Evolutionary conservation across 2,113 vertebrate genomes (phyloP).

Genomic region (Progne subis): DNA sequence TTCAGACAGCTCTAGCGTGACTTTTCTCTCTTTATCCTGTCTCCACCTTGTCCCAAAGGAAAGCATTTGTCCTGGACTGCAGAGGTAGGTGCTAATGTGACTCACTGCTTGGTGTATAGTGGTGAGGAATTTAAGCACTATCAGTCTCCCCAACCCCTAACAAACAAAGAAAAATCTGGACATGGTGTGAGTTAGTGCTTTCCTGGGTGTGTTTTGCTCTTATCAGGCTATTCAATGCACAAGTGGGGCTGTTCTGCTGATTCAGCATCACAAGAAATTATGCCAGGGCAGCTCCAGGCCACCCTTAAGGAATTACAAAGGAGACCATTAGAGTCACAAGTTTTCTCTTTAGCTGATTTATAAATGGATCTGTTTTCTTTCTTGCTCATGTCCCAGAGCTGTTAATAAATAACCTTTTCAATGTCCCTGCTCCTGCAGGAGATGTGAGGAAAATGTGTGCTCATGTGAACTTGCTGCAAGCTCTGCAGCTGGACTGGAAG

Average conservation of each 20-base stretch:
- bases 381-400: background rate
- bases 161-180: background rate
- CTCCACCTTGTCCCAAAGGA: background rate
- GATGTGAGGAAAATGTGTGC: background rate
- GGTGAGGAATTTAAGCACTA: background rate
- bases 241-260: background rate
- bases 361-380: conserved; percentile 14
- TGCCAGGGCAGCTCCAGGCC: background rate
- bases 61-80: background rate
- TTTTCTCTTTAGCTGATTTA: conserved; percentile 22
- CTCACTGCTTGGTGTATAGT: background rate
- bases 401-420: conserved; percentile 44
- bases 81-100: background rate
- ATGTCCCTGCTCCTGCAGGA: background rate
- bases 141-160: background rate
- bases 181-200: background rate
- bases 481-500: background rate
- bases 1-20: background rate
- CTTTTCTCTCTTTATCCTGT: background rate
- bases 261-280: background rate
- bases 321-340: background rate
- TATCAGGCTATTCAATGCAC: background rate
- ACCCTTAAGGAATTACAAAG: background rate
- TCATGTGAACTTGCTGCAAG: background rate
- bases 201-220: background rate